phyloP scores from a whole-genome alignment of 2,888 invertebrate genomes.

The Aproaerema taeniolella region DNA sequence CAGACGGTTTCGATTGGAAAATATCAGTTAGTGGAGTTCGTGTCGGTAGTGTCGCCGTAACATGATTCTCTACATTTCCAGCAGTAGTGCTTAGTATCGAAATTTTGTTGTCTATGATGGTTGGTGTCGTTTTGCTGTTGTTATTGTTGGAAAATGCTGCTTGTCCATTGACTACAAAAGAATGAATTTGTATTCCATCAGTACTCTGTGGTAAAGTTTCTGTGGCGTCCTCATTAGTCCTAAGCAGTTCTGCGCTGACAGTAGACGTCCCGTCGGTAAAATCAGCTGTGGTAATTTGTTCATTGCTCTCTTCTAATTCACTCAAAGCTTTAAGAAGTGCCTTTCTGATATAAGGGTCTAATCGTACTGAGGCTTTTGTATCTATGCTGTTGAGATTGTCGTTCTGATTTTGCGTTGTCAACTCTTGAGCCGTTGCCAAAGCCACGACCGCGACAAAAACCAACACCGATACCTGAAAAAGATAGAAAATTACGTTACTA shows the following conservation, averaged over 20 bases:
- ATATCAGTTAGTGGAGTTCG: slow-evolving; percentile 58
- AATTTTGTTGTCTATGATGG: slow-evolving; percentile 53
- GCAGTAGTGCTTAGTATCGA: slow-evolving; percentile 62
- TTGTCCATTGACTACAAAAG: slow-evolving; percentile 72
- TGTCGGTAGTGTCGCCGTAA: slow-evolving; percentile 53
- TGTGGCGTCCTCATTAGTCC: slow-evolving; percentile 50
- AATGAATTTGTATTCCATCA: slow-evolving; percentile 74
- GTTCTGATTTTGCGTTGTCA: slow-evolving; percentile 39
- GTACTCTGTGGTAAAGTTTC: slow-evolving; percentile 34
- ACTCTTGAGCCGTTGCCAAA: slow-evolving; percentile 44
- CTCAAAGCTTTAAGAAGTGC: slow-evolving; percentile 86
- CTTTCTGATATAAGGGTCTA: slow-evolving; percentile 85
- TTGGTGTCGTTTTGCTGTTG: slow-evolving; percentile 43
- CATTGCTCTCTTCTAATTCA: slow-evolving; percentile 82
- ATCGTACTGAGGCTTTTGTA: slow-evolving; percentile 74
- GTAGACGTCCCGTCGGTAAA: slow-evolving; percentile 38
- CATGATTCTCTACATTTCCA: slow-evolving; percentile 68
- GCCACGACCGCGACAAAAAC: slow-evolving; percentile 40
- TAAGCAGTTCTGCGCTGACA: slow-evolving; percentile 53
- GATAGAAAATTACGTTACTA: slow-evolving; percentile 16
- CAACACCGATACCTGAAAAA: slow-evolving; percentile 52
- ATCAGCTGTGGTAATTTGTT: slow-evolving; percentile 62
- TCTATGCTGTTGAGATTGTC: slow-evolving; percentile 65
- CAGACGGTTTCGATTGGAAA: slow-evolving; percentile 56
- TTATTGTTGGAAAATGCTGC: slow-evolving; percentile 53